Percentiles rank a stretch among this genome's conserved stretches.
phyloP scores from a whole-genome alignment of 2,797 vertebrate species.

The Sandelia bainsii region DNA sequence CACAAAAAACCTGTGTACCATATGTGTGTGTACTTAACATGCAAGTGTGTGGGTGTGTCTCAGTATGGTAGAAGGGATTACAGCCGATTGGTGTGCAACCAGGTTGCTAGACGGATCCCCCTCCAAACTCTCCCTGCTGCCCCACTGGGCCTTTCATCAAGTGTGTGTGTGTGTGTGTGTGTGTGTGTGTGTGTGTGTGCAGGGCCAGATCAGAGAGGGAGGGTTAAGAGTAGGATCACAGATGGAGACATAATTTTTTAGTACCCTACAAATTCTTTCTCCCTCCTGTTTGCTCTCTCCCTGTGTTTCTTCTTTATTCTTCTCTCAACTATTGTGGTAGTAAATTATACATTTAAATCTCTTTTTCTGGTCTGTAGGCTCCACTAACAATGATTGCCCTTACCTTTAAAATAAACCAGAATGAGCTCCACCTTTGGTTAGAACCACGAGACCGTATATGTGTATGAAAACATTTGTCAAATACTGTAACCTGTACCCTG shows the following conservation, averaged over 20 bases:
- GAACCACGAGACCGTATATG: not conserved
- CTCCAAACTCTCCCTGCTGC: conserved; percentile 67
- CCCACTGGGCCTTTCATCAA: conserved; percentile 81
- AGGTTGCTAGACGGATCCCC: conserved; percentile 65
- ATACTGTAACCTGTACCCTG: not conserved
- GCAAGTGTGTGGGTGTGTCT: conserved; percentile 34
- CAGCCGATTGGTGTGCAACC: conserved; percentile 77
- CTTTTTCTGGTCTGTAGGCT: too few species aligned
- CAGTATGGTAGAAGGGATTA: conserved; percentile 78
- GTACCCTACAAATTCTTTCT: conserved; percentile 23
- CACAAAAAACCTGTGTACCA: conserved; percentile 1
- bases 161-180: conserved; percentile 51
- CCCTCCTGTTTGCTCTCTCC: not conserved
- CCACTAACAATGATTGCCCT: not conserved
- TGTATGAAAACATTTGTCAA: not conserved
- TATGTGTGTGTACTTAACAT: conserved; percentile 36
- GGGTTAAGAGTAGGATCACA: conserved; percentile 59
- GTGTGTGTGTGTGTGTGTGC: conserved; percentile 36
- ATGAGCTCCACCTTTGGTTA: not conserved
- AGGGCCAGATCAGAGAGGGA: conserved; percentile 41
- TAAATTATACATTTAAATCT: not conserved
- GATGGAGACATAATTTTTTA: conserved; percentile 62
- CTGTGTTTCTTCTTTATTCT: not conserved
- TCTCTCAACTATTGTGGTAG: not conserved
- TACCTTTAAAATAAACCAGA: not conserved